Evolutionary conservation across 1,140 invertebrate genomes (phyloP), one percentile per base, ranked within the genome.

Genomic region (Anoplophora glabripennis): DNA sequence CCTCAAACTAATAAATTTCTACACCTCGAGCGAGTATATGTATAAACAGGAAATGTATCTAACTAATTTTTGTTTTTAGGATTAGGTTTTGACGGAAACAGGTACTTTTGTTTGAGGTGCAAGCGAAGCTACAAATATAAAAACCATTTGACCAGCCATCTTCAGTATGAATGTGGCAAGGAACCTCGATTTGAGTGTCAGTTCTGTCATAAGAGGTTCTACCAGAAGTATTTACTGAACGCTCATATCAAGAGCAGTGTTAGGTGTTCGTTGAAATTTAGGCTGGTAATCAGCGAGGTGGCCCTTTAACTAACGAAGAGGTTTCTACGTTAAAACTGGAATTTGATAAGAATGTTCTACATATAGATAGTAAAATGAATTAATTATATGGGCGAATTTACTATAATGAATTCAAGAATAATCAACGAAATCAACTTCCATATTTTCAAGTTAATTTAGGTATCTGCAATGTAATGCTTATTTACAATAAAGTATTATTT

Each of bases 121-220:
- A 38, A 52, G 3, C 61, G 53, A 62, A 35, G 42, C 3, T 70
- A 68, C 40, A 70, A 68, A 61, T 55, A 66, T 48, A 70, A 63
- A 58, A 57, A 51, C 1, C 79, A 77, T 28, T 42, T 66, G 52
- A 58, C 51, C 0, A 81, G 87, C 7, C 89, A 92, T 75, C 85
- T 89, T 71, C 88, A 84, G 72, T 88, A 90, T 63, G 89, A 91
- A 74, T 77, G 76, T 59, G 72, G 77, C 14, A 78, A 79, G 33
- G 76, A 79, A 42, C 78, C 78, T 2, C 72, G 77, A 45, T 82
- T 82, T 69, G 72, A 77, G 42, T 82, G 81, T 59, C 59, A 66
- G 0, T 57, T 75, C 0, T 82, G 80, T 57, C 58, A 72, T 0
- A 77, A 74, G 56, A 75, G 74, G 51, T 79, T 77, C 58, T 75